A percentile compares a stretch with the other conserved stretches of the same genome.
Conservation (phyloP, 2,113 vertebrate species). For the Conger conger region DNA sequence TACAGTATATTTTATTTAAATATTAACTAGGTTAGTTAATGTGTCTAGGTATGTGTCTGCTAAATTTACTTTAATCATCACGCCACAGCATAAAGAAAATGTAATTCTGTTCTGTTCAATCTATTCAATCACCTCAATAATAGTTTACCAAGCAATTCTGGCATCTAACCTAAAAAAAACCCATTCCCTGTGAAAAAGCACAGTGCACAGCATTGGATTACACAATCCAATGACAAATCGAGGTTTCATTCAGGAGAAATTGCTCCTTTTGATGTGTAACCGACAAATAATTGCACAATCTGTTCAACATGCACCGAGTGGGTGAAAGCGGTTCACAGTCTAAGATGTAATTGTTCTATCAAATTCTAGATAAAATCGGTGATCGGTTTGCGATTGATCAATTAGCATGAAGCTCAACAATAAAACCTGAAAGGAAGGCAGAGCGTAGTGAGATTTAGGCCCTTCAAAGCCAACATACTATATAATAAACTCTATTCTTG, state of each 20-base stretch:
- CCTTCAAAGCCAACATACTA: background rate
- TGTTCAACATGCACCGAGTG: constrained; percentile 13
- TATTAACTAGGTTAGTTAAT: background rate
- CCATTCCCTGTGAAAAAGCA: background rate
- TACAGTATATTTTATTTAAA: background rate
- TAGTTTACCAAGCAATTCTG: background rate
- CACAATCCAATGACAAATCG: background rate
- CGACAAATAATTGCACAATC: constrained; percentile 15
- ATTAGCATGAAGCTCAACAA: constrained; percentile 10
- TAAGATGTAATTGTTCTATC: constrained; percentile 5
- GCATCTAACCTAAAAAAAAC: background rate
- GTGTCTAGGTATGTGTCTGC: background rate
- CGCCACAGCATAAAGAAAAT: background rate
- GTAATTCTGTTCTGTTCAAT: background rate
- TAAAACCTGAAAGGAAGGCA: background rate
- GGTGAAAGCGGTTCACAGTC: background rate
- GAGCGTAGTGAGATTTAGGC: background rate
- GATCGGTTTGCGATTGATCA: background rate
- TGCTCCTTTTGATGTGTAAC: background rate
- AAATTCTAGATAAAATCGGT: background rate
- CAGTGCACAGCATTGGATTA: no score
- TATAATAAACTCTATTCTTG: background rate
- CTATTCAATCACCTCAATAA: background rate
- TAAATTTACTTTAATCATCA: background rate
- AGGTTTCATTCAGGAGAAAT: background rate